These are phyloP conservation scores for Halesus radiatus DNA, from an alignment of 1,140 invertebrate genomes.

Conservation along the genomic window DNA sequence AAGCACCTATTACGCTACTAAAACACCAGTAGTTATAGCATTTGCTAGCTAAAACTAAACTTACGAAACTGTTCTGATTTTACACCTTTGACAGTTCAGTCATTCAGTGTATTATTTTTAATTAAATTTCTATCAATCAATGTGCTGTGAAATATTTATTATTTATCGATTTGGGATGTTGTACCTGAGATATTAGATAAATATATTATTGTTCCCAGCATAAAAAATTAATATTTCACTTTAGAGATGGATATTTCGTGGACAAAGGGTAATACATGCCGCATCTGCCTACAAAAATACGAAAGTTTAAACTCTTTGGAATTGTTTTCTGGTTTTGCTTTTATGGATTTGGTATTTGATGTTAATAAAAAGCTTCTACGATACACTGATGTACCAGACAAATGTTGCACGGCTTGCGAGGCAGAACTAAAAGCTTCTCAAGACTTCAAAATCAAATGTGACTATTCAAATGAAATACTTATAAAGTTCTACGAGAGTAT, in stretches of 20 bases:
- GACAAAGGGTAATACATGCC: conserved; percentile 5
- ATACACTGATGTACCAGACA: neutral
- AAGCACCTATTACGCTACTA: no score
- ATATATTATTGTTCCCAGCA: no score
- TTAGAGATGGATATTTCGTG: conserved; percentile 1
- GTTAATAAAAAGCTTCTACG: neutral
- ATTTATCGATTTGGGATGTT: no score
- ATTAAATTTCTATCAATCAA: no score
- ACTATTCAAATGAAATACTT: conserved; percentile 5
- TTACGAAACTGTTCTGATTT: no score
- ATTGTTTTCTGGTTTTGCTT: neutral
- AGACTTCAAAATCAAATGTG: conserved; percentile 23
- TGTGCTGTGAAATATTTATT: no score
- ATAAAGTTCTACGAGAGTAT: conserved; percentile 3
- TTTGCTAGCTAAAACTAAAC: no score
- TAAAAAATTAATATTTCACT: no score
- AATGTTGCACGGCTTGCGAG: neutral
- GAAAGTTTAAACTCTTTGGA: neutral
- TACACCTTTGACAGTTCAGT: no score
- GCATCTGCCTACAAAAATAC: conserved; percentile 22
- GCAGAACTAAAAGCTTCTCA: conserved; percentile 17
- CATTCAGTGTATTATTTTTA: no score
- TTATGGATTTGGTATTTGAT: neutral
- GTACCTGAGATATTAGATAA: no score
- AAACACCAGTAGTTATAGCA: no score